Percentiles rank a stretch among this genome's conserved stretches.
Evolutionary conservation across 2,888 invertebrate species (phyloP).

Genomic region (Xanthia togata): DNA sequence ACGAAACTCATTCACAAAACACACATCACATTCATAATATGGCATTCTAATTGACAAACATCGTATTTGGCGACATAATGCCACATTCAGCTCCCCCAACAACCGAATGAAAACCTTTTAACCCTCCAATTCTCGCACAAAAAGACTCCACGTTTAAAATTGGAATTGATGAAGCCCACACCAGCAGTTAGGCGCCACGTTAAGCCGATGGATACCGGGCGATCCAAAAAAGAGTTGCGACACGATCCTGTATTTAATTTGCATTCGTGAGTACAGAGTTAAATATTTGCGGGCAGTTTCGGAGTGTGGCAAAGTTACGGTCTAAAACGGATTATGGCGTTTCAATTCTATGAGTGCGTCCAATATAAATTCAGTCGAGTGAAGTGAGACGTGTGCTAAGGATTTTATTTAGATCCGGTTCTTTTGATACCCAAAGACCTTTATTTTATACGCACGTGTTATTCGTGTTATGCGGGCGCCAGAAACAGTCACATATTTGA

Average conservation of each 20-base stretch:
- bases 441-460: background rate
- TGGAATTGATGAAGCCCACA: constrained; percentile 52
- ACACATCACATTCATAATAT: background rate
- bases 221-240: constrained; percentile 34
- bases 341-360: constrained; percentile 18
- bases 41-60: constrained; percentile 17
- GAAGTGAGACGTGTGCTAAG: constrained; percentile 8
- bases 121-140: constrained; percentile 20
- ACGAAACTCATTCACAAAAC: constrained; percentile 10
- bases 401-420: background rate
- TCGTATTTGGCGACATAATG: constrained; percentile 10
- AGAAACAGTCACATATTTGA: no score
- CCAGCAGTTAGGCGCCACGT: constrained; percentile 24
- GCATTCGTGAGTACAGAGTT: constrained; percentile 41
- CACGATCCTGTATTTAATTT: constrained; percentile 51
- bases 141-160: constrained; percentile 47
- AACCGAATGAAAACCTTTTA: constrained; percentile 45
- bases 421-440: background rate
- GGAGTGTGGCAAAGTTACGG: constrained; percentile 1
- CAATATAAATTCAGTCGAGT: constrained; percentile 7
- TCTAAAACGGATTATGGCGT: constrained; percentile 16
- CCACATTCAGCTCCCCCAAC: constrained; percentile 18
- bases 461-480: background rate
- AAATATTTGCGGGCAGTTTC: constrained; percentile 33
- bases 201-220: constrained; percentile 27